phyloP scores from a whole-genome alignment of 2,888 invertebrate species.

The Mythimna pallens region DNA sequence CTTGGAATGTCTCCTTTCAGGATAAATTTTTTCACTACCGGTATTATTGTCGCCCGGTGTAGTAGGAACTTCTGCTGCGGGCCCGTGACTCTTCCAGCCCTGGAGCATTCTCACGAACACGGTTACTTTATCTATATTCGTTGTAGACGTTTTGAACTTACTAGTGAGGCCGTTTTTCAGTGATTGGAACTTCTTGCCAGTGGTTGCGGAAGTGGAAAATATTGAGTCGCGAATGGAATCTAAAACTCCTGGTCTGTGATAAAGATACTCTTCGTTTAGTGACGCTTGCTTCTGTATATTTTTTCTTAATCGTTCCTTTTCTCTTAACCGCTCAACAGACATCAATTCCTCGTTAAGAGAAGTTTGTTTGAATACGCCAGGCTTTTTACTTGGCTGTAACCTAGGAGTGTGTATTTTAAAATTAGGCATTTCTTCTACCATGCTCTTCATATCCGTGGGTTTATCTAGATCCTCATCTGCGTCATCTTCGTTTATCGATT shows the following conservation, averaged over 20 bases:
- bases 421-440: slow-evolving; percentile 92
- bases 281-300: slow-evolving; percentile 97
- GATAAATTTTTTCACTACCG: slow-evolving; percentile 83
- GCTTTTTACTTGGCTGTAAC: slow-evolving; percentile 85
- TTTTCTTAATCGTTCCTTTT: slow-evolving; percentile 95
- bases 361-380: slow-evolving; percentile 94
- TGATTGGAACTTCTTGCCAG: slow-evolving; percentile 94
- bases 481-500: slow-evolving; percentile 95
- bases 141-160: slow-evolving; percentile 95
- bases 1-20: slow-evolving; percentile 94
- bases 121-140: slow-evolving; percentile 95
- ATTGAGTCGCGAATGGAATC: slow-evolving; percentile 94
- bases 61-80: slow-evolving; percentile 85
- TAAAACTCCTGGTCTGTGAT: slow-evolving; percentile 91
- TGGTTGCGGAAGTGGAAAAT: slow-evolving; percentile 93
- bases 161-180: slow-evolving; percentile 95
- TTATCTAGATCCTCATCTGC: slow-evolving; percentile 92
- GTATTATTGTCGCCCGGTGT: slow-evolving; percentile 87
- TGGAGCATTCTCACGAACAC: slow-evolving; percentile 96
- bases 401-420: slow-evolving; percentile 90
- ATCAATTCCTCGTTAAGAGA: slow-evolving; percentile 97
- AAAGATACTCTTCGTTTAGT: slow-evolving; percentile 96
- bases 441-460: slow-evolving; percentile 93
- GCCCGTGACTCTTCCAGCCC: slow-evolving; percentile 93
- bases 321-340: slow-evolving; percentile 95